Conservation (phyloP, 2,113 vertebrate genomes). For the Odocoileus hemionus region DNA sequence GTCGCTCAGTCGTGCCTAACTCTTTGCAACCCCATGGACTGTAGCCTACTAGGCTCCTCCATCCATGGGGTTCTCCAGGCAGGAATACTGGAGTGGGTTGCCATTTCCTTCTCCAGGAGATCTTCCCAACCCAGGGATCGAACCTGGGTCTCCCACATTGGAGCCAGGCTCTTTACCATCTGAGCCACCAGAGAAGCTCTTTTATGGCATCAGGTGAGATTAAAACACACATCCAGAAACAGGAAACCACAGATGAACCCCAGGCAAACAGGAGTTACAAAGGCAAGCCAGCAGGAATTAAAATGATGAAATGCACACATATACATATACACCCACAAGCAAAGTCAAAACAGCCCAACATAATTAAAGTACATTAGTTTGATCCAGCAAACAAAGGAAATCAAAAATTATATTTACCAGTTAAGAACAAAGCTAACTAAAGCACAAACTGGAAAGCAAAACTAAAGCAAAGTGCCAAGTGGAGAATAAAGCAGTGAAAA, state of each 20-base stretch:
- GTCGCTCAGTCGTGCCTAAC: no score
- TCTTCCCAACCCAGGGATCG: no score
- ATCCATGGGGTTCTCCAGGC: no score
- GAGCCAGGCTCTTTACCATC: no score
- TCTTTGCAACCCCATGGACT: no score
- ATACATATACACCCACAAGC: background rate
- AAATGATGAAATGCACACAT: background rate
- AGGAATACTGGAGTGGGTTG: no score
- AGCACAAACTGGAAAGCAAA: background rate
- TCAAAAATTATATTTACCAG: background rate
- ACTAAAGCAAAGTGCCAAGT: background rate
- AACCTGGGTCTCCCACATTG: no score
- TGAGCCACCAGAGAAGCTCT: background rate
- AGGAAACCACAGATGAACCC: background rate
- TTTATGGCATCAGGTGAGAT: background rate
- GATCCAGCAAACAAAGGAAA: background rate
- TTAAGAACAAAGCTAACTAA: background rate
- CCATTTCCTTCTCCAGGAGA: no score
- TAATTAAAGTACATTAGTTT: background rate
- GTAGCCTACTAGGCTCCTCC: no score
- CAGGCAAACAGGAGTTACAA: background rate
- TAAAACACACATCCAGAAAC: background rate
- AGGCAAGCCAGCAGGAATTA: background rate
- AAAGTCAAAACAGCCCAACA: background rate
- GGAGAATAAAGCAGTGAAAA: background rate